These are phyloP conservation scores for Myotis pilosus DNA, from an alignment of 2,797 vertebrate genomes.

Conservation along the genomic window DNA sequence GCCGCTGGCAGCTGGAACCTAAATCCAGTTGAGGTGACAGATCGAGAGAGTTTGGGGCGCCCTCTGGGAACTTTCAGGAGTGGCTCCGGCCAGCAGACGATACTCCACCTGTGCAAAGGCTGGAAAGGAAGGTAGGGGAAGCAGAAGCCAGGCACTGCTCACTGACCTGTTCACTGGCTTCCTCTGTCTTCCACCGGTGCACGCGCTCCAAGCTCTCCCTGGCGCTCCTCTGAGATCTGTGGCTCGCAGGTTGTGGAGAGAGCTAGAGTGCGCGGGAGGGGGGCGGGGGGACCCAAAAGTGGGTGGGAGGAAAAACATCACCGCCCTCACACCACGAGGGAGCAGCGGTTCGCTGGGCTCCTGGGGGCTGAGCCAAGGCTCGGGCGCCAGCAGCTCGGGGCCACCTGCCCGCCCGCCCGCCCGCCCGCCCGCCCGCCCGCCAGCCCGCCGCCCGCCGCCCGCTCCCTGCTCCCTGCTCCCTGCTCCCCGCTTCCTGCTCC, in stretches of 20 bases:
- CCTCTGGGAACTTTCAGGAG: not conserved
- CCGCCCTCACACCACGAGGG: constrained; percentile 75
- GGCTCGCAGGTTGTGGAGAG: constrained; percentile 73
- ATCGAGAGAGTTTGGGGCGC: not conserved
- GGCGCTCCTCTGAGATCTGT: constrained; percentile 65
- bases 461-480: not conserved
- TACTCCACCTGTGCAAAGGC: constrained; percentile 64
- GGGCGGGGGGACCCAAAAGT: constrained; percentile 67
- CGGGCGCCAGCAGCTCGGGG: constrained; percentile 45
- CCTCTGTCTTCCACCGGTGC: constrained; percentile 65
- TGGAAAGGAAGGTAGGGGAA: constrained; percentile 10
- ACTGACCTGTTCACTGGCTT: constrained; percentile 76
- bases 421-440: not conserved
- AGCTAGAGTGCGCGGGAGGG: constrained; percentile 56
- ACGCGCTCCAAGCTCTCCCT: constrained; percentile 49
- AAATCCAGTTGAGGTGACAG: not conserved
- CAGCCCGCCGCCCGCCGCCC: constrained; percentile 40
- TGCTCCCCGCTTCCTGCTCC: constrained; percentile 26
- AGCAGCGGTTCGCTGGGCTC: constrained; percentile 32
- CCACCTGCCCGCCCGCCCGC: constrained; percentile 63
- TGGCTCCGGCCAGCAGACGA: not conserved
- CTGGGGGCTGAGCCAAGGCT: constrained; percentile 59
- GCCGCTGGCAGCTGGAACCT: not conserved
- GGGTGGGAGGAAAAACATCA: constrained; percentile 78
- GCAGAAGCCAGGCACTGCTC: not conserved